Conservation (phyloP, 1,140 invertebrate genomes). For the Radopholus similis region DNA sequence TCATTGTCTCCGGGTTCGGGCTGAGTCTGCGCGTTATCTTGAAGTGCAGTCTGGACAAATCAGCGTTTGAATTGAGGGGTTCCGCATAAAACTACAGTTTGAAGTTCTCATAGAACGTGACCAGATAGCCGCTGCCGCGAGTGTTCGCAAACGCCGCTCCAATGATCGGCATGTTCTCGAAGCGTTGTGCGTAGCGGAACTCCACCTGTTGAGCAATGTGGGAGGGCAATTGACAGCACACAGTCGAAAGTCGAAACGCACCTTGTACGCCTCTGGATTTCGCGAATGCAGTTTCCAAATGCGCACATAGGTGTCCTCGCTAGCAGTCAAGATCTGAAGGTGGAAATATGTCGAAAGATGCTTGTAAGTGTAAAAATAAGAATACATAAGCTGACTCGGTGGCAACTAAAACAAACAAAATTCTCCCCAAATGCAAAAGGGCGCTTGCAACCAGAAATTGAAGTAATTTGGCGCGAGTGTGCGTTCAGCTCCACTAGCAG, state of each 20-base stretch:
- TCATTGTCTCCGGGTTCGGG: background rate
- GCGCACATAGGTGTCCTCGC: conserved; percentile 46
- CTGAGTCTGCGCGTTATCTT: conserved; percentile 8
- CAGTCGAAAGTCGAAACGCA: background rate
- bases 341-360: background rate
- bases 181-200: conserved; percentile 36
- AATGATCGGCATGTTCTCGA: conserved; percentile 39
- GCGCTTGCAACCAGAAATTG: conserved; percentile 28
- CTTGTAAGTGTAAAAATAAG: background rate
- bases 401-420: conserved; percentile 3
- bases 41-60: no score
- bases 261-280: conserved; percentile 46
- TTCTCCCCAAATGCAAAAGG: background rate
- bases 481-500: conserved; percentile 48
- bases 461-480: conserved; percentile 42
- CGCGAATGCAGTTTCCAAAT: conserved; percentile 51
- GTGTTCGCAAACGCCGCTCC: conserved; percentile 44
- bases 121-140: conserved; percentile 40
- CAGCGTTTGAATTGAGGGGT: conserved; percentile 12
- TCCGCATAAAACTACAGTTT: no score
- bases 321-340: conserved; percentile 42
- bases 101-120: conserved; percentile 33
- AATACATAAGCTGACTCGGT: conserved; percentile 19
- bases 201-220: conserved; percentile 36
- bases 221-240: background rate